Base-by-base conservation (phyloP, 1,140 invertebrate genomes). In the Diabrotica undecimpunctata region DNA sequence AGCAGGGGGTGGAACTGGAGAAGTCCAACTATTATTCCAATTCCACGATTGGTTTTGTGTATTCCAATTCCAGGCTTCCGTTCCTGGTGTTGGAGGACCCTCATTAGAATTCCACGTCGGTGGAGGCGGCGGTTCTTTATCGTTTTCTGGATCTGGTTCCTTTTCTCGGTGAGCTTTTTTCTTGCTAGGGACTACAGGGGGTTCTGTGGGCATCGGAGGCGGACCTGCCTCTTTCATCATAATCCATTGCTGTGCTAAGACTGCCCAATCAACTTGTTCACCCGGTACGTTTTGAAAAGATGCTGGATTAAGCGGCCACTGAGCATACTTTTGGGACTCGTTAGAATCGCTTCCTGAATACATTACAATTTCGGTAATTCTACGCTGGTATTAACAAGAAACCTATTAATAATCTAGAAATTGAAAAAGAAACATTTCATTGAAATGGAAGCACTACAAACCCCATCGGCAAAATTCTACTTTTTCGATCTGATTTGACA, bases 211-310 rank as follows among this genome's bases (percentile, higher is more conserved):
- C 50, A 75, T 70, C 7, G 74, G 80, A 13, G 83, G 83, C 2
- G 83, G 83, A 50, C 82, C 81, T 12, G 86, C 84, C 77, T 95
- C 93, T 75, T 96, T 95, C 93, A 97, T 96, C 76, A 92, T 91
- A 67, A 98, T 98, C 96, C 96, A 97, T 86, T 97, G 95, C 75
- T 97, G 95, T 12, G 96, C 95, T 69, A 98, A 80, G 61, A 91
- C 88, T 38, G 94, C 95, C 95, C 96, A 97, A 79, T 98, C 95
- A 61, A 97, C 95, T 86, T 83, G 79, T 67, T 84, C 85, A 66
- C 81, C 81, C 10, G 74, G 59, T 66, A 83, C 77, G 75, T 83
- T 84, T 78, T 78, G 76, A 61, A 76, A 79, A 74, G 86, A 83
- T 55, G 85, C 83, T 13, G 89, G 87, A 83, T 90, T 90, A 25